A percentile compares a stretch with the other conserved stretches of the same genome.
Conservation (phyloP, 2,888 invertebrate genomes). For the Tetragnatha montana region DNA sequence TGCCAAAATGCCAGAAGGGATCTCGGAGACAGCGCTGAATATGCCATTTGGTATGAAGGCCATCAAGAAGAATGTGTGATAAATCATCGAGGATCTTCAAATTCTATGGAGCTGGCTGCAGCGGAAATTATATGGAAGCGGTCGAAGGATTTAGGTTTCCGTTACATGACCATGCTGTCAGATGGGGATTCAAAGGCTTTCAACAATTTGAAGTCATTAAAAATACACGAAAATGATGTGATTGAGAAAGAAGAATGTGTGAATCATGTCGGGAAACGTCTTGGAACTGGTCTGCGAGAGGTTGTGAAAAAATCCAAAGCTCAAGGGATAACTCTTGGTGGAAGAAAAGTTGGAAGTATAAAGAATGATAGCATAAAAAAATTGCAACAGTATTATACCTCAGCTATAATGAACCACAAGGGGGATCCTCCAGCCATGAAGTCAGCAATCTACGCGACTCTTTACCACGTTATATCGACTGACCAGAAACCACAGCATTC, state of each 20-base stretch:
- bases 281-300: conserved; percentile 25
- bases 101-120: neutral
- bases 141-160: neutral
- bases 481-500: neutral
- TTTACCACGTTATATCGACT: neutral
- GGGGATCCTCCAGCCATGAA: conserved; percentile 5
- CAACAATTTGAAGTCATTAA: neutral
- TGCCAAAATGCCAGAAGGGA: too few relatives aligned
- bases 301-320: conserved; percentile 1
- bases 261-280: conserved; percentile 30
- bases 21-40: neutral
- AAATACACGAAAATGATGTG: neutral
- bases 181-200: conserved; percentile 16
- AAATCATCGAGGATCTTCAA: conserved; percentile 11
- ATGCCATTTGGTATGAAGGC: conserved; percentile 2
- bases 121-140: conserved; percentile 12
- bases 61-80: neutral
- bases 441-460: conserved; percentile 9
- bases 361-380: neutral
- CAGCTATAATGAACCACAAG: neutral
- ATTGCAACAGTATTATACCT: neutral
- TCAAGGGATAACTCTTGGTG: neutral
- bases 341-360: conserved; percentile 11
- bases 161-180: neutral
- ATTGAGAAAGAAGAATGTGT: neutral